Conservation (phyloP, 1,140 invertebrate species). For the Conopomorpha cramerella region DNA sequence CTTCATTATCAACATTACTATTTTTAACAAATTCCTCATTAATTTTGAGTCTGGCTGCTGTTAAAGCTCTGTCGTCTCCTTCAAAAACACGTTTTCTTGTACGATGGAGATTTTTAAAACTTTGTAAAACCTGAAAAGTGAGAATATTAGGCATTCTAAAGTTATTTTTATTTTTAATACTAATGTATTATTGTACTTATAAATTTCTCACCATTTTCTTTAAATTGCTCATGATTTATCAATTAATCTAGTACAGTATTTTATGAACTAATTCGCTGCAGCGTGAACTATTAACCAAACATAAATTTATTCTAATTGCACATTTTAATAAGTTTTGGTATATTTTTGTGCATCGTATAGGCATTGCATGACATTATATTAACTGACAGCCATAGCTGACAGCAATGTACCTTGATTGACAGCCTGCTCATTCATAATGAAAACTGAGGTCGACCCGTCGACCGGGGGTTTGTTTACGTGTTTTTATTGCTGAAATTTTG, state of each 20-base stretch:
- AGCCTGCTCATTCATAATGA: too few species aligned
- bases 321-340: too few species aligned
- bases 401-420: too few species aligned
- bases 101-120: slow-evolving; percentile 69
- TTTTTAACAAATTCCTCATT: slow-evolving; percentile 70
- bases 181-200: background rate
- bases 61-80: slow-evolving; percentile 63
- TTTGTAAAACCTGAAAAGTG: slow-evolving; percentile 61
- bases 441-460: too few species aligned
- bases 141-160: background rate
- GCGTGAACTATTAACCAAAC: background rate
- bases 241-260: background rate
- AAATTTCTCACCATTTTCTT: background rate
- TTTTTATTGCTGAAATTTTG: too few species aligned
- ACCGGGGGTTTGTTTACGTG: too few species aligned
- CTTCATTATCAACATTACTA: slow-evolving; percentile 57
- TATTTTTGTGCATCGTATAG: too few species aligned
- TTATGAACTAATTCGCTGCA: background rate
- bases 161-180: background rate
- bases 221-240: background rate
- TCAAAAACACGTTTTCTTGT: slow-evolving; percentile 65
- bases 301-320: too few species aligned
- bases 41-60: slow-evolving; percentile 63
- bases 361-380: too few species aligned
- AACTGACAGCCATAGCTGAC: too few species aligned